Conservation (phyloP, 1,140 invertebrate genomes). For the Trinorchestia longiramus region DNA sequence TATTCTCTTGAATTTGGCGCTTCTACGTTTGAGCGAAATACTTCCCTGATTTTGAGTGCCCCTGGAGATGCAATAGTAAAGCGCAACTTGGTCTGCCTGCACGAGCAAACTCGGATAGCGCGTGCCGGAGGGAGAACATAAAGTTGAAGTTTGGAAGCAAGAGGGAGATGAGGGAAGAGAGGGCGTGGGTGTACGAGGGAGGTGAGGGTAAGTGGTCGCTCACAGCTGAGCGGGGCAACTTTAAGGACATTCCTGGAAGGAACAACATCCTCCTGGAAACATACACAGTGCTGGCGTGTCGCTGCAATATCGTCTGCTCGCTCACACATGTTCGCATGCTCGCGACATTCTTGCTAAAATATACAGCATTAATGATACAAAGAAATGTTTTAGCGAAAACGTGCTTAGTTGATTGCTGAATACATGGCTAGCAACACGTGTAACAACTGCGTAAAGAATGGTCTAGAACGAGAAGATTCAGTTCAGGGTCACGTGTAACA, state of each 20-base stretch:
- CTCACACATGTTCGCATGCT: background rate
- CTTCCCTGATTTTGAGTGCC: background rate
- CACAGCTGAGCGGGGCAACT: background rate
- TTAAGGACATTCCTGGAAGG: slow-evolving; percentile 50
- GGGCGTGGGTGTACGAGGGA: background rate
- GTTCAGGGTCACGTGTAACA: background rate
- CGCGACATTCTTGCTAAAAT: background rate
- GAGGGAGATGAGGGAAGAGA: background rate
- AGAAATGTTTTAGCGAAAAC: background rate
- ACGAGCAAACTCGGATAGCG: slow-evolving; percentile 20
- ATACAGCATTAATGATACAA: background rate
- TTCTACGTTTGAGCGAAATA: background rate
- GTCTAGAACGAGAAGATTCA: too few relatives aligned
- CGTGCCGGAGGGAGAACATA: slow-evolving; percentile 25
- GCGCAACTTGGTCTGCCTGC: background rate
- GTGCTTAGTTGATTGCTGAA: background rate
- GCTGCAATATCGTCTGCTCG: background rate
- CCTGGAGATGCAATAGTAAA: background rate
- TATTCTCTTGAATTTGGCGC: background rate
- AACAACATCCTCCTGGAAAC: background rate
- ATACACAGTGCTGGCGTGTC: background rate
- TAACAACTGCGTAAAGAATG: background rate
- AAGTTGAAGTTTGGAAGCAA: slow-evolving; percentile 43
- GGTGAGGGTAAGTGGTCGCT: background rate
- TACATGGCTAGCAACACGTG: background rate